phyloP scores from a whole-genome alignment of 1,140 invertebrate genomes.

The Anagrus nilaparvatae region DNA sequence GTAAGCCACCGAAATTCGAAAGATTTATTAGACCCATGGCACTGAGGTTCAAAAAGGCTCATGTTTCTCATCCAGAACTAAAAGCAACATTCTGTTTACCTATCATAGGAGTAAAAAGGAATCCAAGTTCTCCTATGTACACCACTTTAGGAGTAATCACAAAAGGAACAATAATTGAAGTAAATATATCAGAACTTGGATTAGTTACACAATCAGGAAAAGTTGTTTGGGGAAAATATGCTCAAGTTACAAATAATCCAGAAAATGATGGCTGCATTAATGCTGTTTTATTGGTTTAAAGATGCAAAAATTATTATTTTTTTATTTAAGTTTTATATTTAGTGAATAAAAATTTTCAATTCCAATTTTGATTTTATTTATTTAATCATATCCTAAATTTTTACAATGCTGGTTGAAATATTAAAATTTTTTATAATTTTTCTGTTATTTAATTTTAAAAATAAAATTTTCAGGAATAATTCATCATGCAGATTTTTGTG shows the following conservation, averaged over 20 bases:
- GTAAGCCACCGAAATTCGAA: slow-evolving; percentile 99
- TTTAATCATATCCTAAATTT: slow-evolving; percentile 3
- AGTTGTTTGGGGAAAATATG: slow-evolving; percentile 99
- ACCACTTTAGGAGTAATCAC: slow-evolving; percentile 97
- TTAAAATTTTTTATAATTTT: background rate
- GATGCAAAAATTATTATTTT: background rate
- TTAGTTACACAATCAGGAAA: slow-evolving; percentile 98
- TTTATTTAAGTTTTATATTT: background rate
- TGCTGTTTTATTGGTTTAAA: slow-evolving; percentile 91
- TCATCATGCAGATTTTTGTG: slow-evolving; percentile 86
- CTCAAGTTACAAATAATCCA: slow-evolving; percentile 98
- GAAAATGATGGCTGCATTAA: slow-evolving; percentile 99
- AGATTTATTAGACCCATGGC: slow-evolving; percentile 99
- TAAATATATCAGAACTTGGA: slow-evolving; percentile 98
- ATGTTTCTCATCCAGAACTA: slow-evolving; percentile 98
- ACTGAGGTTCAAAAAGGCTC: slow-evolving; percentile 89
- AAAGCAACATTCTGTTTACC: slow-evolving; percentile 98
- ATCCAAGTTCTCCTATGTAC: slow-evolving; percentile 95
- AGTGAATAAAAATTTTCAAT: background rate
- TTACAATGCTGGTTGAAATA: background rate
- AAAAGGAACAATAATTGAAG: slow-evolving; percentile 94
- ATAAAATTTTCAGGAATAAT: slow-evolving; percentile 13
- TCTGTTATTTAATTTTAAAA: slow-evolving; percentile 1
- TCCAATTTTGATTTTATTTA: slow-evolving; percentile 1
- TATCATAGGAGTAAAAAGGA: slow-evolving; percentile 99